Evolutionary conservation across 2,888 invertebrate genomes (phyloP).

Genomic region (Deilephila porcellus): DNA sequence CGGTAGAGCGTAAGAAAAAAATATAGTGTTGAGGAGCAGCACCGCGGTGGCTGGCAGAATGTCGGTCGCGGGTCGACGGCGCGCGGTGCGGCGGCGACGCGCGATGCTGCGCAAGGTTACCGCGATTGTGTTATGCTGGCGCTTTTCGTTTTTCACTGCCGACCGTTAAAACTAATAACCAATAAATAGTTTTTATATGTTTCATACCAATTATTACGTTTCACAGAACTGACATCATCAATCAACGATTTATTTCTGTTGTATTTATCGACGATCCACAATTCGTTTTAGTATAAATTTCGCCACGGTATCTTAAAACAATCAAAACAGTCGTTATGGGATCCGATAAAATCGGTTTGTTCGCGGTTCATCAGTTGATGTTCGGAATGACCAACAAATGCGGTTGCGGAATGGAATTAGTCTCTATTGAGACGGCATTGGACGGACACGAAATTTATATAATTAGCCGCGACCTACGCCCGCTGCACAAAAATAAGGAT

Average conservation of each 20-base stretch:
- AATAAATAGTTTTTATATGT: conserved; percentile 7
- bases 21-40: conserved; percentile 41
- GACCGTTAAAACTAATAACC: conserved; percentile 5
- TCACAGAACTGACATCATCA: conserved; percentile 23
- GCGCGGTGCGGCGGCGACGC: not conserved
- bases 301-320: conserved; percentile 6
- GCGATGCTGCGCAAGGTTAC: conserved; percentile 40
- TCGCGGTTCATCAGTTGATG: conserved; percentile 4
- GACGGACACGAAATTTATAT: conserved; percentile 3
- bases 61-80: conserved; percentile 37
- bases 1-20: conserved; percentile 53
- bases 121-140: conserved; percentile 26
- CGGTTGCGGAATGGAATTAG: not conserved
- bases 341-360: not conserved
- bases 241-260: conserved; percentile 23
- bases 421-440: conserved; percentile 10
- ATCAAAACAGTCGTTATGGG: conserved; percentile 4
- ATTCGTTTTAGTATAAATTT: conserved; percentile 25
- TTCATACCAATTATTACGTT: conserved; percentile 16
- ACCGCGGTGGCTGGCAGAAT: conserved; percentile 36
- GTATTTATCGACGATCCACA: conserved; percentile 7
- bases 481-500: conserved; percentile 29
- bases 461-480: conserved; percentile 14
- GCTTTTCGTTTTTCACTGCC: not conserved
- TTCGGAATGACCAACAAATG: not conserved